Evolutionary conservation across 2,888 invertebrate genomes (phyloP).

Genomic region (Choreutis nemorana): DNA sequence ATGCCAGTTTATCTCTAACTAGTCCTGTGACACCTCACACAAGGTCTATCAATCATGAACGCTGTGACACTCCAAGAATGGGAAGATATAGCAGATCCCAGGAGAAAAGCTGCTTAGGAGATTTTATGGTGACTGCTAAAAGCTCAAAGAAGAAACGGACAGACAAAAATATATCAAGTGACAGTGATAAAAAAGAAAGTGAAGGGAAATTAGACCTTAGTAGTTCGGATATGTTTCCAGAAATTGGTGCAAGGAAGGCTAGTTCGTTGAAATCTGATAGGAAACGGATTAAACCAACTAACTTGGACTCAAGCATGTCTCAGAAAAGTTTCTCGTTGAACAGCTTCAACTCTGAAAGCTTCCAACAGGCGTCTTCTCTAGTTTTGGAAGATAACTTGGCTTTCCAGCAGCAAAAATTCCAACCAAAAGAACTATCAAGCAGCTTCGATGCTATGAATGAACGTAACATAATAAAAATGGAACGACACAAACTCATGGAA

Average conservation of each 20-base stretch:
- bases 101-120: slow-evolving; percentile 46
- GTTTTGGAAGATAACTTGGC: slow-evolving; percentile 41
- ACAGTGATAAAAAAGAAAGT: slow-evolving; percentile 23
- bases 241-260: slow-evolving; percentile 44
- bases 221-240: slow-evolving; percentile 48
- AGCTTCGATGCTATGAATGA: slow-evolving; percentile 48
- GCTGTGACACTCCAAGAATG: slow-evolving; percentile 46
- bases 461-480: slow-evolving; percentile 46
- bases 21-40: slow-evolving; percentile 41
- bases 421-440: slow-evolving; percentile 30
- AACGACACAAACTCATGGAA: slow-evolving; percentile 51
- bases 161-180: slow-evolving; percentile 30
- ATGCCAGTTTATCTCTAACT: slow-evolving; percentile 21
- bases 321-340: slow-evolving; percentile 41
- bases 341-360: slow-evolving; percentile 39
- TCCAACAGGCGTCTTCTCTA: slow-evolving; percentile 34
- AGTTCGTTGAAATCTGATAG: slow-evolving; percentile 38
- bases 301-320: slow-evolving; percentile 30
- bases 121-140: slow-evolving; percentile 37
- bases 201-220: slow-evolving; percentile 40
- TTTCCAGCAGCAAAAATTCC: slow-evolving; percentile 37
- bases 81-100: slow-evolving; percentile 34
- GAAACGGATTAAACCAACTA: slow-evolving; percentile 63
- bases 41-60: slow-evolving; percentile 21
- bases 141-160: slow-evolving; percentile 34